Evolutionary conservation across 2,113 vertebrate species (phyloP).

Genomic region (Typhlomys cinereus): DNA sequence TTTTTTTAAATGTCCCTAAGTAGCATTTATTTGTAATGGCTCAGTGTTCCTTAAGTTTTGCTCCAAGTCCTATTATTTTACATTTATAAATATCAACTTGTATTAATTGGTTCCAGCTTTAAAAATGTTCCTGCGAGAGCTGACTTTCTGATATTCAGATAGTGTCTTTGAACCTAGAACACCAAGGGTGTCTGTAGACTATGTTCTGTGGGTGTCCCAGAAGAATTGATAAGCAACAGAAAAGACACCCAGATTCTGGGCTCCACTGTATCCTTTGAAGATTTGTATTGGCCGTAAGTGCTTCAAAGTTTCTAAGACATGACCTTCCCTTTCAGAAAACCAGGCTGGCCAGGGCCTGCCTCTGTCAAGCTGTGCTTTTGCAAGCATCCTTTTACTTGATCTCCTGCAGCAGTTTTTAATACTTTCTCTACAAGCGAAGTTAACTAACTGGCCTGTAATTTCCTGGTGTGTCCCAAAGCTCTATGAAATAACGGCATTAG

Average conservation of each 20-base stretch:
- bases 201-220: conserved; percentile 18
- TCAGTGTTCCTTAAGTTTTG: conserved; percentile 55
- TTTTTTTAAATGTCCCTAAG: conserved; percentile 63
- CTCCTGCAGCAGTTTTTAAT: conserved; percentile 81
- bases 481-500: conserved; percentile 79
- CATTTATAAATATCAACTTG: conserved; percentile 74
- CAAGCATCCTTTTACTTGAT: conserved; percentile 69
- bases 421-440: conserved; percentile 79
- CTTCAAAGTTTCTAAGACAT: conserved; percentile 80
- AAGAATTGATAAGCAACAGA: conserved; percentile 32
- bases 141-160: conserved; percentile 73
- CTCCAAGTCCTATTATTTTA: conserved; percentile 75
- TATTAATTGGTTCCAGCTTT: conserved; percentile 80
- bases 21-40: conserved; percentile 64
- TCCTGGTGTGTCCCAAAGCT: conserved; percentile 80
- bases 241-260: conserved; percentile 13
- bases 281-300: conserved; percentile 53
- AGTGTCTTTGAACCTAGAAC: conserved; percentile 54
- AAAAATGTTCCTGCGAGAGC: conserved; percentile 61
- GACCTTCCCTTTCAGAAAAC: conserved; percentile 75
- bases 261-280: conserved; percentile 57
- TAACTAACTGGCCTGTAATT: conserved; percentile 82
- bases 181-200: conserved; percentile 27
- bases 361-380: conserved; percentile 71
- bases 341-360: conserved; percentile 62